phyloP scores from a whole-genome alignment of 2,888 invertebrate species.

The Myopa tessellatipennis region DNA sequence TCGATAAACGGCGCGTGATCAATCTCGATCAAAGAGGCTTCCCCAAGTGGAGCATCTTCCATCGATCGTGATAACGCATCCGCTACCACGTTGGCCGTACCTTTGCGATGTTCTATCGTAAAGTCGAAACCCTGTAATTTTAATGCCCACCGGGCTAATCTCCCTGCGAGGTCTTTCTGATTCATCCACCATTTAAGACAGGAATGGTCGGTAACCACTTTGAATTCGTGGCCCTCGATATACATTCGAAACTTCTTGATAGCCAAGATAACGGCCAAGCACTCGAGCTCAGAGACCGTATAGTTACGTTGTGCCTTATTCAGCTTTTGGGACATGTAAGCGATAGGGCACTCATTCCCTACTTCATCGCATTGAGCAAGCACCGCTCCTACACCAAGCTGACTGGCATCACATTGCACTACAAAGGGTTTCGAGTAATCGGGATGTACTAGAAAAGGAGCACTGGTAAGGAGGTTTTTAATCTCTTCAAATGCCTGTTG shows the following conservation, averaged over 20 bases:
- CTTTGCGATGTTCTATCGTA: background rate
- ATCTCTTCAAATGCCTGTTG: background rate
- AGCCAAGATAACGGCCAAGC: too few relatives aligned
- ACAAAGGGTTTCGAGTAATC: too few relatives aligned
- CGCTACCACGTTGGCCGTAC: constrained; percentile 29
- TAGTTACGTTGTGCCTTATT: constrained; percentile 39
- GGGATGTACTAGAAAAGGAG: constrained; percentile 36
- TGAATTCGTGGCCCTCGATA: constrained; percentile 37
- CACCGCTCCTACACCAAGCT: too few relatives aligned
- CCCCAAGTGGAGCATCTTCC: background rate
- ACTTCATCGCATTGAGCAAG: background rate
- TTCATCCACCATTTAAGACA: constrained; percentile 2
- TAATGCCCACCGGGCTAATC: constrained; percentile 25
- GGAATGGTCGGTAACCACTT: constrained; percentile 40
- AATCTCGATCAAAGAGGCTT: background rate
- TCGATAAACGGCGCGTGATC: constrained; percentile 16
- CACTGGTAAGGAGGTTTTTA: background rate
- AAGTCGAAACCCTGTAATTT: constrained; percentile 26
- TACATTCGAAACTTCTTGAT: constrained; percentile 37
- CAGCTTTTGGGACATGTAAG: constrained; percentile 37
- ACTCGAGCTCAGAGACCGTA: constrained; percentile 10
- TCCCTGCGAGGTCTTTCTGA: constrained; percentile 13
- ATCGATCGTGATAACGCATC: constrained; percentile 30
- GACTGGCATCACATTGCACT: too few relatives aligned
- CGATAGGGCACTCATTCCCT: constrained; percentile 29